phyloP scores from a whole-genome alignment of 1,140 invertebrate genomes.

The Atta texana region DNA sequence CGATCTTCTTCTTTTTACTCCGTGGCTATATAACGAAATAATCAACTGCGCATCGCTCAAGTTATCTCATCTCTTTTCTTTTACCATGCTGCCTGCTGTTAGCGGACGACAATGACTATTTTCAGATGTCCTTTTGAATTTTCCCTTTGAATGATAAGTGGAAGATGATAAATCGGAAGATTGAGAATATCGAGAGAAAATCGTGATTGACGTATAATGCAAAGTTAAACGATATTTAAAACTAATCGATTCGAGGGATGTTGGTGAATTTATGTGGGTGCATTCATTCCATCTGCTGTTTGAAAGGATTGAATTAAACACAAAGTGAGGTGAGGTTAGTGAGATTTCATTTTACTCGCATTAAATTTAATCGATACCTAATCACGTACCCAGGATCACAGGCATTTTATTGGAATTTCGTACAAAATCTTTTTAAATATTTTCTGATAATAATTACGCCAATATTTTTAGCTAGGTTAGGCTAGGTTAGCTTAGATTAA shows the following conservation, averaged over 20 bases:
- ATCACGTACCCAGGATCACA: background rate
- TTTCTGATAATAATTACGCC: background rate
- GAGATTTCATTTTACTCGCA: background rate
- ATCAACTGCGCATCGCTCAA: no score
- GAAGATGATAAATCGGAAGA: no score
- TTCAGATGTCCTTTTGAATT: background rate
- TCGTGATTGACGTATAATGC: background rate
- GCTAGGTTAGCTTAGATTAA: no score
- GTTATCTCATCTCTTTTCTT: no score
- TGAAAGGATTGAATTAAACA: background rate
- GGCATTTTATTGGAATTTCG: background rate
- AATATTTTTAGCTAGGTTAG: background rate
- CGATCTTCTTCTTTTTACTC: no score
- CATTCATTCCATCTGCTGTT: background rate
- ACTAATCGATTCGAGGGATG: background rate
- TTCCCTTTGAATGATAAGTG: no score
- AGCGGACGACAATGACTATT: background rate
- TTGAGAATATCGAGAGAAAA: background rate
- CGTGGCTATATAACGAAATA: no score
- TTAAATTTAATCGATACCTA: background rate
- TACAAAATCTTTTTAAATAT: no score
- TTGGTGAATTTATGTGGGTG: background rate
- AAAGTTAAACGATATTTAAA: background rate
- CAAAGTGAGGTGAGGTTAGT: conserved; percentile 34
- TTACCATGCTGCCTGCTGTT: no score